Evolutionary conservation across 2,113 vertebrate genomes (phyloP), one percentile per base, ranked within the genome.

Genomic region (Oreamnos americanus): DNA sequence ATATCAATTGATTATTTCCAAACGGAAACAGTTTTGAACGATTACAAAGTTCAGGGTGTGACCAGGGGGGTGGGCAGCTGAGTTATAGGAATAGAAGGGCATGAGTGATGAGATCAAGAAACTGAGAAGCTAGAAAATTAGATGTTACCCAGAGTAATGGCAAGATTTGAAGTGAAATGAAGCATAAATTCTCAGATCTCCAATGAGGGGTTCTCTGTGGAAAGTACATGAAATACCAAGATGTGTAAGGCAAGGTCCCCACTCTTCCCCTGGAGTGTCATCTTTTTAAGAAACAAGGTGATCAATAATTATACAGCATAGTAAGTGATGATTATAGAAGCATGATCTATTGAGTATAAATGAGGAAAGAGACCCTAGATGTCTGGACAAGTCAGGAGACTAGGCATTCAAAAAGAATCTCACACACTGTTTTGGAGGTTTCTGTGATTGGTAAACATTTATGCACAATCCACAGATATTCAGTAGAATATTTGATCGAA

Each of bases 91-190:
- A 95, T 23, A 90, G n/a, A 62, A 94, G 1, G 67, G 82, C 79
- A 60, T 84, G 79, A 88, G 36, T 78, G 62, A 86, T 82, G 88
- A 96, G 82, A 43, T 95, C 91, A 97, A 84, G 88, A 94, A 90
- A 97, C 60, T 19, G 26, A 96, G 74, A 96, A 17, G 39, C 30
- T 82, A 91, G 91, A 91, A 84, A 88, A 64, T 74, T 88, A 33
- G 51, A 58, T 94, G 76, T 90, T 88, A 39, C 57, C 6, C 58
- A 96, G 74, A 90, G 17, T 43, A 71, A 90, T 67, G 64, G 30
- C 47, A 91, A 60, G 64, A 55, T 88, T 90, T 90, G 33, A 86
- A 33, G 30, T 92, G 51, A 17, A 91, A 43, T 33, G 17, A 51
- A 67, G 36, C 13, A 58, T 21, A 81, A 43, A 2, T 81, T 74